These are phyloP conservation scores for Romanogobio albipinnatus DNA, from an alignment of 2,113 vertebrate genomes.

Conservation along the genomic window DNA sequence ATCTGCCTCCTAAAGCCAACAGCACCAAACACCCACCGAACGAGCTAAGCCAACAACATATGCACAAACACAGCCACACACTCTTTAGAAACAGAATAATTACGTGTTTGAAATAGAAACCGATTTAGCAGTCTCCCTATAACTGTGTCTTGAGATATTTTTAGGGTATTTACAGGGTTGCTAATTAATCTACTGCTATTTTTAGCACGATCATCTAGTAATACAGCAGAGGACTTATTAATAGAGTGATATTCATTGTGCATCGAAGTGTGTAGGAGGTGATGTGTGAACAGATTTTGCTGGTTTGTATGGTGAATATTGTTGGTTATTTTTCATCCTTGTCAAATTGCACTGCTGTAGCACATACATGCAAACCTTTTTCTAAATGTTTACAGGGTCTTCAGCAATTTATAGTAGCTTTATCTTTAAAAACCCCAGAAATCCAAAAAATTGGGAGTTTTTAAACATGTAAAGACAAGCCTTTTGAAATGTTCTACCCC, in stretches of 20 bases:
- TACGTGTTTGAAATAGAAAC: not conserved
- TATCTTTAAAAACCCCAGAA: not conserved
- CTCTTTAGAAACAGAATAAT: constrained; percentile 8
- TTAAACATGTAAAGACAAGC: not conserved
- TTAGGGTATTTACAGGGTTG: constrained; percentile 20
- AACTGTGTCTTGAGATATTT: not conserved
- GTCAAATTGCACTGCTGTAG: constrained; percentile 19
- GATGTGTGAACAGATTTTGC: constrained; percentile 8
- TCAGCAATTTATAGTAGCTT: constrained; percentile 23
- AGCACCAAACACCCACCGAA: constrained; percentile 7
- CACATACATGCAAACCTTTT: constrained; percentile 27
- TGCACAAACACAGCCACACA: constrained; percentile 2
- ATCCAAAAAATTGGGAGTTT: not conserved
- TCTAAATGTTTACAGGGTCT: constrained; percentile 20
- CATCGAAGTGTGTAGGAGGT: not conserved
- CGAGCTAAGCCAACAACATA: constrained; percentile 11
- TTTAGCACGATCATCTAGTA: constrained; percentile 12
- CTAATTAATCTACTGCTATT: constrained; percentile 12
- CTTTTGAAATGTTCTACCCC: not conserved
- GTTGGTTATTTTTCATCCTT: constrained; percentile 13
- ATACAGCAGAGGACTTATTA: constrained; percentile 3
- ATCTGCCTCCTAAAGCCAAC: constrained; percentile 28
- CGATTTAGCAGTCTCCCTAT: constrained; percentile 22
- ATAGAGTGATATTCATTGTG: constrained; percentile 20
- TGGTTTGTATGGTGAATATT: constrained; percentile 17